phyloP scores from a whole-genome alignment of 2,797 vertebrate genomes.

The Dendrocincla fuliginosa region DNA sequence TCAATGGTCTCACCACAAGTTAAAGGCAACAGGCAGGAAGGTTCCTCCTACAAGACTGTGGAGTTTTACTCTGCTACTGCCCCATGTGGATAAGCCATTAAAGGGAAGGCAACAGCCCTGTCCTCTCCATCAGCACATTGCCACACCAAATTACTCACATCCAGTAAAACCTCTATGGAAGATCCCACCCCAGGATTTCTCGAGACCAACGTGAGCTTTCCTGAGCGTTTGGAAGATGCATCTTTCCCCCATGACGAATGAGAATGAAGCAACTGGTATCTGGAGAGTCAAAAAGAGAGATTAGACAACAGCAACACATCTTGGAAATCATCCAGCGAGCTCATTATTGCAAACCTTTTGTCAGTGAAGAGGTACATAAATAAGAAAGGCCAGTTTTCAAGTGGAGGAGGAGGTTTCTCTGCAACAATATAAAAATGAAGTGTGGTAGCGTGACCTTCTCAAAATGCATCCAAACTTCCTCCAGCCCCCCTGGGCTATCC shows the following conservation, averaged over 20 bases:
- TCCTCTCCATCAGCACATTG: neutral
- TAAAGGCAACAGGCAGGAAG: neutral
- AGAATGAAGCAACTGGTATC: neutral
- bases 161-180: neutral
- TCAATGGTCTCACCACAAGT: neutral
- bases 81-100: neutral
- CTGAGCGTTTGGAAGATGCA: neutral
- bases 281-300: neutral
- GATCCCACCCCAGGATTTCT: neutral
- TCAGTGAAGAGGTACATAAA: neutral
- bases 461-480: constrained; percentile 44
- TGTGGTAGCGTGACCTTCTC: neutral
- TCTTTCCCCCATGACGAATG: rapidly evolving
- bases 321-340: neutral
- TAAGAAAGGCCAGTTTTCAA: neutral
- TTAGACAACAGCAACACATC: neutral
- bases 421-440: constrained; percentile 28
- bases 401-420: neutral
- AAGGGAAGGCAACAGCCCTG: neutral
- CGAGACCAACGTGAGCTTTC: neutral
- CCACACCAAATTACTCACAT: rapidly evolving
- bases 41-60: neutral
- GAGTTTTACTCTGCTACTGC: neutral
- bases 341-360: neutral
- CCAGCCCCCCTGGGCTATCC: neutral